Conservation (phyloP, 2,797 vertebrate genomes). For the Pseudochaenichthys georgianus region DNA sequence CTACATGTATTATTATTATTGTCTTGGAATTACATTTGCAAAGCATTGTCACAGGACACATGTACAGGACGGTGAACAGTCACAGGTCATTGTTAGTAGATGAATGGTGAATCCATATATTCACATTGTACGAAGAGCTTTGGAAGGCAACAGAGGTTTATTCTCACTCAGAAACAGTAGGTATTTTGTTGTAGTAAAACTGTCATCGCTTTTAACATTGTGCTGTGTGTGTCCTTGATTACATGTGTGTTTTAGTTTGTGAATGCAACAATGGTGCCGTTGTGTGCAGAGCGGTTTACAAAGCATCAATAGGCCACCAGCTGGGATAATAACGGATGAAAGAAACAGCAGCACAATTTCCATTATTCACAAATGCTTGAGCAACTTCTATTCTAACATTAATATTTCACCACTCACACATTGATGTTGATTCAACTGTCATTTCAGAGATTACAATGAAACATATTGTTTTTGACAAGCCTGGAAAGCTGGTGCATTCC, state of each 20-base stretch:
- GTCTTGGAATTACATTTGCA: neutral
- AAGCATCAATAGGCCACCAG: constrained; percentile 69
- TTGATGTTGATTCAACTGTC: constrained; percentile 44
- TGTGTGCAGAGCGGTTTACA: constrained; percentile 56
- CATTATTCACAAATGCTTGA: constrained; percentile 47
- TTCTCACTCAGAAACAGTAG: constrained; percentile 1
- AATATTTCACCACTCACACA: constrained; percentile 39
- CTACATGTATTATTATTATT: neutral
- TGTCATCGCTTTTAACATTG: constrained; percentile 11
- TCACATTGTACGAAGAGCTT: neutral
- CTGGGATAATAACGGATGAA: constrained; percentile 69
- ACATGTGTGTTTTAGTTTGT: constrained; percentile 36
- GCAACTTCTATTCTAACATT: constrained; percentile 54
- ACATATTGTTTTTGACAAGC: neutral
- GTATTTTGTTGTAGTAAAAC: constrained; percentile 15
- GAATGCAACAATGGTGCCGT: constrained; percentile 38
- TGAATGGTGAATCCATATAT: constrained; percentile 10
- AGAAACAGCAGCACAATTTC: constrained; percentile 55
- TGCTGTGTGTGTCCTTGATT: constrained; percentile 33
- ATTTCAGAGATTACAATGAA: constrained; percentile 33
- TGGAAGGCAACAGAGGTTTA: neutral
- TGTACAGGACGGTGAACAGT: neutral
- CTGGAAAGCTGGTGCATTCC: constrained; percentile 3
- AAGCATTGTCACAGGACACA: neutral
- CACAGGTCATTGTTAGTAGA: neutral